Base-by-base conservation (phyloP, 1,140 invertebrate genomes). In the Eupeodes corollae region DNA sequence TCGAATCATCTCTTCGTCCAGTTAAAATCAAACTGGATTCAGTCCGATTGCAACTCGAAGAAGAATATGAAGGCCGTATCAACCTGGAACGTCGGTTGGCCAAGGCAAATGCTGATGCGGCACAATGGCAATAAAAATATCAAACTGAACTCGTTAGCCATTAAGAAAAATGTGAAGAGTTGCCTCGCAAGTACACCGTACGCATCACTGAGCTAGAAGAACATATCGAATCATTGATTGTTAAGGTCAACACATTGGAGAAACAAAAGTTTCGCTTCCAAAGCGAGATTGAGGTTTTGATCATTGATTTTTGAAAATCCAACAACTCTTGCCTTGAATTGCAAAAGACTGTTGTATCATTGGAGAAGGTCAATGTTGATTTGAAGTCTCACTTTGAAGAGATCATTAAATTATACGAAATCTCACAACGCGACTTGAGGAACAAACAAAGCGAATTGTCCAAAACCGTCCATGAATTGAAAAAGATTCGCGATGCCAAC, bases 271-370 rank as follows among this genome's bases (percentile, higher is more conserved):
- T 88, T 38, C 86, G 92, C 42, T 79, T 97, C 37, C 88, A 95
- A 73, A 91, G 88, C 56, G 93, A 97, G 77, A 74, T 97, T 41
- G 92, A 97, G 70, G 86, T 97, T 13, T 78, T 96, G 58, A 96
- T 97, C 71, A 94, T 97, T 69, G 93, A 97, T 70, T 79, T 97
- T 57, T 93, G 97, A 75, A 97, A 95, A 79, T 89, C 91, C 52
- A 95, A 95, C 73, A 86, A 84, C 72, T 93, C 89, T 47, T 90
- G 90, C 68, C 82, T 91, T 68, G 88, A 93, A 68, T 73, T 94
- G 58, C 88, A 91, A 67, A 92, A 94, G 75, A 80, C 91, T 54
- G 83, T 88, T 46, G 89, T 91, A 57, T 88, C 90, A 53, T 70
- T 96, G 50, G 91, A 95, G 67, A 84, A 89, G 59, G 79, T 91